Base-by-base conservation (phyloP, 2,113 vertebrate species). In the Heteronetta atricapilla region DNA sequence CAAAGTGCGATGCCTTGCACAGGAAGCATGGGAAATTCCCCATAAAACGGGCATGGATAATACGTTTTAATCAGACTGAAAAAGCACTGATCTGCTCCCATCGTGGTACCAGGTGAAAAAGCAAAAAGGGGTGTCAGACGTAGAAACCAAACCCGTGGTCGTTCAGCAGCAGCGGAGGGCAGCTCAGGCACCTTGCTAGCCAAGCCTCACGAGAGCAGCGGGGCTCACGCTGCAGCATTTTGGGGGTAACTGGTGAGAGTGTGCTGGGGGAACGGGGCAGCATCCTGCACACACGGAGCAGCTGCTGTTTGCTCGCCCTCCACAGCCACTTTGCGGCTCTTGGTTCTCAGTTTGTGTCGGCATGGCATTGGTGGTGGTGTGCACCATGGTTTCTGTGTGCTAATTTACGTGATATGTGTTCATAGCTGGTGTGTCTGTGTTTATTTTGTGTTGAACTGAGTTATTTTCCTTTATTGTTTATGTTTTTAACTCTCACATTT, bases 381-480 rank as follows among this genome's bases (percentile, higher is more conserved):
- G 60, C 73, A 67, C 76, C 92, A 40, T 31, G 62, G 46, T 48
- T 96, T 80, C 77, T 86, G 3, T 88, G 36, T 88, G 64, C 15
- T 95, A 75, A 89, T 83, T 95, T 66, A 87, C 83, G 63, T 96
- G 84, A 11, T 38, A 13, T 85, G 15, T 28, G 9, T 96, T 91
- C 67, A 44, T 55, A 55, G 28, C 84, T 94, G 59, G 56, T 4
- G 2, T 84, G 38, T 89, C 73, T 94, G 63, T 88, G 53, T 81
- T 82, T 86, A 77, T 95, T 96, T 97, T 89, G 44, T 90, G 86
- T 96, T 96, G 31, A 88, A 81, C 87, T 91, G 86, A 81, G 63
- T 93, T 89, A 64, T 88, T 97, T 95, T 96, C 52, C 40, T 68
- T 91, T 92, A 48, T 67, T 68, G n/a, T 59, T 96, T 70, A 34